Evolutionary conservation across 2,113 vertebrate species (phyloP), one percentile per base, ranked within the genome.

Genomic region (Cephalopterus ornatus): DNA sequence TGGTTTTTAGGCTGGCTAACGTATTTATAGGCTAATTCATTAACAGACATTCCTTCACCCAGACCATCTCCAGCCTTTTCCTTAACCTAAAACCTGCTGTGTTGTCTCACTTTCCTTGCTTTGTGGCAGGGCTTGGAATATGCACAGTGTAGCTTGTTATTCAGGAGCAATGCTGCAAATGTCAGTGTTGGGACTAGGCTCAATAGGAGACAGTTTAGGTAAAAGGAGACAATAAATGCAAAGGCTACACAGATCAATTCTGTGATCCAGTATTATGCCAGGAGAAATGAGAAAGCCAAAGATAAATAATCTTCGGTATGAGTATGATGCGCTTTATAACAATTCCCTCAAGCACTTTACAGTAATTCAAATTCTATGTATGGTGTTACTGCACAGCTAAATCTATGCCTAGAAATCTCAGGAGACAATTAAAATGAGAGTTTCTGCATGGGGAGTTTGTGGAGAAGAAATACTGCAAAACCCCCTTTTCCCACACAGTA

Each of bases 341-440:
- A 93, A 21, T 83, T 90, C 70, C 82, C 76, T 88, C 16, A 61
- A 78, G 83, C 42, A 71, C 79, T 86, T 91, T 53, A 47, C 2
- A 42, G 52, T 90, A 52, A 70, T 92, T 93, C 62, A 70, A 26
- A 86, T 93, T 83, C 76, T 74, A 8, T 78, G 37, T 88, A 56
- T 88, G 56, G 44, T 90, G 63, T 81, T 91, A 67, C 24, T 87
- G 72, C 39, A 71, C 28, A 46, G 71, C 55, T 91, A 85, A 85
- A 89, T 92, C 70, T 89, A 47, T 96, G 56, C 85, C 50, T 78
- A 70, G 46, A 81, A 72, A 52, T 44, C 79, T 96, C 76, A 87
- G 52, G 88, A 72, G 90, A 71, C 37, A 75, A 88, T 65, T 37
- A 46, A 85, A 92, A 75, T 41, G 15, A 28, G 14, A 1, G 4